Percentiles rank a stretch among this genome's conserved stretches.
Conservation (phyloP, 2,888 invertebrate species). For the Lasioglossum oenotherae region DNA sequence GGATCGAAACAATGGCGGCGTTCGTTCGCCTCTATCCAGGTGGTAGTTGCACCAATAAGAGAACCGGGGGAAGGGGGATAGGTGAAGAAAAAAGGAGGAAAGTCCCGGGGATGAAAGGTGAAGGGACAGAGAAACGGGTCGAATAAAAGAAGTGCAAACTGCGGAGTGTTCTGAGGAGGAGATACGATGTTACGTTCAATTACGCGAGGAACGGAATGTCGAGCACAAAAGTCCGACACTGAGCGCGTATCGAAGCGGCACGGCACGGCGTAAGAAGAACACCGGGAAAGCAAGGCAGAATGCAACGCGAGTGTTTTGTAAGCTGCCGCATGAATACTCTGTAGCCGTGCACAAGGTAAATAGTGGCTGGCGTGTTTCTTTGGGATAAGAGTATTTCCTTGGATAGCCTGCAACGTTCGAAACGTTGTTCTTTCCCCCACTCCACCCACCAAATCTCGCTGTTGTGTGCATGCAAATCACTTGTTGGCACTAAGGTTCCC, state of each 20-base stretch:
- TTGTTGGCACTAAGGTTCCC: not conserved
- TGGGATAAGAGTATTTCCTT: slow-evolving; percentile 71
- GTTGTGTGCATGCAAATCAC: slow-evolving; percentile 28
- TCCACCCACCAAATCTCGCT: not conserved
- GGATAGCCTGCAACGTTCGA: slow-evolving; percentile 57
- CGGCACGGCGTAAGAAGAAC: slow-evolving; percentile 16
- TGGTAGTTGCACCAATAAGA: slow-evolving; percentile 7
- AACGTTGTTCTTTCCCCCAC: slow-evolving; percentile 34
- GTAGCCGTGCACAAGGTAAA: slow-evolving; percentile 70
- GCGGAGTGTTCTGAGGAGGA: slow-evolving; percentile 37
- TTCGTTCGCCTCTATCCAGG: slow-evolving; percentile 2
- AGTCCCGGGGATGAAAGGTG: slow-evolving; percentile 9
- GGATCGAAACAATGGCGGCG: slow-evolving; percentile 16
- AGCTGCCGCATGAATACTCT: slow-evolving; percentile 45
- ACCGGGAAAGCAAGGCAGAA: slow-evolving; percentile 15
- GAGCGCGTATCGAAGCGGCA: slow-evolving; percentile 43
- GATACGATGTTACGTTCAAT: slow-evolving; percentile 69
- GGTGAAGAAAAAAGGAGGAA: slow-evolving; percentile 2
- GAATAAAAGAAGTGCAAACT: slow-evolving; percentile 26
- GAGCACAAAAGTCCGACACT: slow-evolving; percentile 45
- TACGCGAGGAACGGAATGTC: slow-evolving; percentile 64
- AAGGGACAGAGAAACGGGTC: slow-evolving; percentile 29
- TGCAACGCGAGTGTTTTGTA: slow-evolving; percentile 36
- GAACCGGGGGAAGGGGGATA: not conserved
- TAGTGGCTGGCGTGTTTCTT: slow-evolving; percentile 70